Base-by-base conservation (phyloP, 2,888 invertebrate genomes). In the Folsomia candida region DNA sequence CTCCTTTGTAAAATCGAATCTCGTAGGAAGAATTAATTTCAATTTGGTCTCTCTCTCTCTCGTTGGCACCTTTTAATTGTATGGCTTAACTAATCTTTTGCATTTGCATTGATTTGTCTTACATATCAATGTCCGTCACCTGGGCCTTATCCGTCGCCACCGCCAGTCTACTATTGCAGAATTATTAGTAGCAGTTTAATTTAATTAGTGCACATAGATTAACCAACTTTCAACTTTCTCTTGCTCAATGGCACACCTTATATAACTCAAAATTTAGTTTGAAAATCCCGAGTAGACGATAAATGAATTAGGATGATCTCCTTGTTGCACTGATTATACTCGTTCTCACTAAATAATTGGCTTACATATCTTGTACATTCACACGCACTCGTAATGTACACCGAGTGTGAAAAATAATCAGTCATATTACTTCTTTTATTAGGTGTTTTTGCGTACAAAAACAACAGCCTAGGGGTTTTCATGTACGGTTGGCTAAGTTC, bases 171-270 rank as follows among this genome's bases (percentile, higher is more conserved):
- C 20, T 20, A 54, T 54, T 18, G 22, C 47, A 18, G 54, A 20
- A 22, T 20, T 4, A 54, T 54, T 54, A 20, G n/a, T 54, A 6
- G 18, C 20, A 54, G 22, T 54, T 54, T 54, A 54, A 54, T 54
- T 54, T 22, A 54, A 54, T 54, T 20, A 54, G 22, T 54, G 37
- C 22, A 54, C 4, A 20, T 54, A 54, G 54, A 20, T 22, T 54
- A 37, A 37, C n/a, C 6, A 54, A 54, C 54, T 54, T 54, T 54
- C 54, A 54, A 54, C 54, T 54, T 54, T 54, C 54, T 54, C 54
- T 54, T n/a, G 47, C 22, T 54, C 20, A 54, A 54, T 54, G 6
- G 6, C 22, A 54, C 6, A 20, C 22, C 54, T 14, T 20, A 54
- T 54, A n/a, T 54, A 54, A 54, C 4, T 54, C 22, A 54, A 54